phyloP scores from a whole-genome alignment of 2,113 vertebrate genomes.

The Pelvicachromis taeniatus region DNA sequence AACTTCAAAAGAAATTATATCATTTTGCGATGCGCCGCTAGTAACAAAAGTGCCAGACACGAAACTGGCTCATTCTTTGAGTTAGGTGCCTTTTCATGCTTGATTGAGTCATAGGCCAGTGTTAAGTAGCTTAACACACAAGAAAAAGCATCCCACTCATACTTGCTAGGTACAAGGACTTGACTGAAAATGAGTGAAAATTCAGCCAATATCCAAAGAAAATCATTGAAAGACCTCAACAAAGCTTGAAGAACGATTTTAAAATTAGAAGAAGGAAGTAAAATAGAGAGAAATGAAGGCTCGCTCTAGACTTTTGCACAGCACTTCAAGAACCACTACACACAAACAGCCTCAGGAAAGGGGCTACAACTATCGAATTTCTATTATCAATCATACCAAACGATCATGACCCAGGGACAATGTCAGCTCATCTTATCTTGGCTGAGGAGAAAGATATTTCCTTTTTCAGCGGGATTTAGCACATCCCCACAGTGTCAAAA shows the following conservation, averaged over 20 bases:
- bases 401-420: neutral
- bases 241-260: neutral
- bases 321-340: neutral
- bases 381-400: neutral
- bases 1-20: neutral
- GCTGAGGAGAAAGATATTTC: neutral
- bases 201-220: neutral
- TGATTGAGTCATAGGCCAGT: neutral
- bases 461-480: neutral
- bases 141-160: neutral
- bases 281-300: neutral
- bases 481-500: neutral
- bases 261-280: neutral
- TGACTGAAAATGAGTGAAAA: neutral
- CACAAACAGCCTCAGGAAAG: neutral
- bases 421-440: neutral
- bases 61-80: neutral
- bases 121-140: neutral
- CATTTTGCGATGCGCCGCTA: neutral
- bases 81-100: neutral
- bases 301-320: neutral
- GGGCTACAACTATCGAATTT: neutral
- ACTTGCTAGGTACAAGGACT: neutral
- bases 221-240: neutral
- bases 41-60: neutral